A percentile compares a stretch with the other conserved stretches of the same genome.
Evolutionary conservation across 2,113 vertebrate genomes (phyloP).

Genomic region (Bambusicola thoracicus): DNA sequence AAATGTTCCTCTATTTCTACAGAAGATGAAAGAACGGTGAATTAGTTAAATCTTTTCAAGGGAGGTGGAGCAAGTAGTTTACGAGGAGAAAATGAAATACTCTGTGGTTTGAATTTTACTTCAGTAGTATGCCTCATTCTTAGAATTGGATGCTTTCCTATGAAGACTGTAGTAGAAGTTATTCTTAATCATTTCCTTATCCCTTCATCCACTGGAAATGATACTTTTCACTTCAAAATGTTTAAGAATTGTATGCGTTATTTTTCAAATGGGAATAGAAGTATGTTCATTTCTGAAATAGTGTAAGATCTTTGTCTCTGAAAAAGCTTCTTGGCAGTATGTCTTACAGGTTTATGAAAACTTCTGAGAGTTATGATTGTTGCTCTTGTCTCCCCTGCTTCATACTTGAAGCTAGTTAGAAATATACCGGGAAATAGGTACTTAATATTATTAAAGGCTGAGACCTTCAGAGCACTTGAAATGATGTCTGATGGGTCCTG

Average conservation of each 20-base stretch:
- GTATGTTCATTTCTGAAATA: background rate
- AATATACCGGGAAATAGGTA: background rate
- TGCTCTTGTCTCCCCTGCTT: background rate
- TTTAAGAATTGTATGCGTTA: background rate
- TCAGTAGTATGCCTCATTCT: background rate
- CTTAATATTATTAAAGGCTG: background rate
- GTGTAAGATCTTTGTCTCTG: background rate
- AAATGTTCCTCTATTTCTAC: background rate
- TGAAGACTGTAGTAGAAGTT: background rate
- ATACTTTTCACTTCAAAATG: background rate
- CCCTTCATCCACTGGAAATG: background rate
- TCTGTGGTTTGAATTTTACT: background rate
- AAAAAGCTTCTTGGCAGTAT: background rate
- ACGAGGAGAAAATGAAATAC: background rate
- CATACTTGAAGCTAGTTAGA: background rate
- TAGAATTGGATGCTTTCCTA: background rate
- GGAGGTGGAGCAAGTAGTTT: background rate
- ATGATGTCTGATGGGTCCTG: background rate
- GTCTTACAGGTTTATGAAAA: background rate
- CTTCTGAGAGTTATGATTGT: background rate
- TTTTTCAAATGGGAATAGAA: background rate
- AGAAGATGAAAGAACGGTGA: background rate
- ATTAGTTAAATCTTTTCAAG: background rate
- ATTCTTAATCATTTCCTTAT: background rate
- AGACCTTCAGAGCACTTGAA: background rate